phyloP scores from a whole-genome alignment of 2,113 vertebrate species.

The Zeus faber region DNA sequence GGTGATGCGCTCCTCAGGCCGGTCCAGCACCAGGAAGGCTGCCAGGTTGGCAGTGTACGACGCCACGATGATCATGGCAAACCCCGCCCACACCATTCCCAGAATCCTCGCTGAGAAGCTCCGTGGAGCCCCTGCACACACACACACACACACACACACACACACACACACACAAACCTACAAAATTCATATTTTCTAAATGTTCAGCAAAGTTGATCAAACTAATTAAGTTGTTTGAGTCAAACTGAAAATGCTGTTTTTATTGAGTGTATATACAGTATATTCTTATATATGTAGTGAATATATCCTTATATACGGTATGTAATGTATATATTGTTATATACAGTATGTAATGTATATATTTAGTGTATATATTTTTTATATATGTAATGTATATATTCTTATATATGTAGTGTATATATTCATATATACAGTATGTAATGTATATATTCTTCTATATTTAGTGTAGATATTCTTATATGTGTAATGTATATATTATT shows the following conservation, averaged over 20 bases:
- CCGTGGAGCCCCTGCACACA: slow-evolving; percentile 82
- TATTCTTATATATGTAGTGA: neutral
- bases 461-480: neutral
- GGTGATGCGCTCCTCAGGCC: slow-evolving; percentile 94
- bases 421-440: neutral
- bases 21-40: slow-evolving; percentile 95
- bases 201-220: too few relatives aligned
- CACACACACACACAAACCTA: slow-evolving; percentile 12
- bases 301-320: neutral
- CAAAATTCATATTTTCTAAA: slow-evolving; percentile 1
- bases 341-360: neutral
- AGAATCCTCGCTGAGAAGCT: slow-evolving; percentile 95
- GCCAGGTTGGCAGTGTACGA: slow-evolving; percentile 97
- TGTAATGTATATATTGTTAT: neutral
- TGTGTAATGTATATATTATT: neutral
- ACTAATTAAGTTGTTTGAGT: too few relatives aligned
- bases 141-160: slow-evolving; percentile 15
- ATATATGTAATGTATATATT: neutral
- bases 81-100: slow-evolving; percentile 97
- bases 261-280: neutral
- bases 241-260: too few relatives aligned
- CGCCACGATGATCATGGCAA: slow-evolving; percentile 97
- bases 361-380: too few relatives aligned
- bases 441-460: neutral
- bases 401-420: neutral